Evolutionary conservation across 2,797 vertebrate genomes (phyloP).

Genomic region (Chloroceryle amazona): DNA sequence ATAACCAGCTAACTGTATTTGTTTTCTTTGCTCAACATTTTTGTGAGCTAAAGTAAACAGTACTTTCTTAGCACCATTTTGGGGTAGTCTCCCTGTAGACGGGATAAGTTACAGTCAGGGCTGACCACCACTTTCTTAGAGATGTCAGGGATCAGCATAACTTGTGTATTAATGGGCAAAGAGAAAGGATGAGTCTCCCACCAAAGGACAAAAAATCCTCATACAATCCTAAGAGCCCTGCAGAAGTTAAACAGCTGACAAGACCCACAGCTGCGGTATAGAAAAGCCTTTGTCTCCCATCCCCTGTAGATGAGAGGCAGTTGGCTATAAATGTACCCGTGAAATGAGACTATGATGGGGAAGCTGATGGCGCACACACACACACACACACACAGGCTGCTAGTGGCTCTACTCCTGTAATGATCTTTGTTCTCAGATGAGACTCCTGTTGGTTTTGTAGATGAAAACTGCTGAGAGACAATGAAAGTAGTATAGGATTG

Average conservation of each 20-base stretch:
- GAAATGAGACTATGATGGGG: not conserved
- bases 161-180: not conserved
- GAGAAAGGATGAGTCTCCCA: not conserved
- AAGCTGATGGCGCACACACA: rapidly evolving
- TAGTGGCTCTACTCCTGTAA: not conserved
- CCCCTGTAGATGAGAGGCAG: not conserved
- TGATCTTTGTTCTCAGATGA: not conserved
- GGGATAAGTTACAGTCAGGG: not conserved
- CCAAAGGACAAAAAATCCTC: not conserved
- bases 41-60: not conserved
- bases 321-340: not conserved
- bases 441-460: not conserved
- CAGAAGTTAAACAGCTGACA: not conserved
- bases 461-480: not conserved
- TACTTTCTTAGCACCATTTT: not conserved
- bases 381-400: rapidly evolving
- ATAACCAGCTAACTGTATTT: not conserved
- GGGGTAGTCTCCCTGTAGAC: not conserved
- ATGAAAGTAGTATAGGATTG: not conserved
- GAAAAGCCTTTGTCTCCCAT: not conserved
- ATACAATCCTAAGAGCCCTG: not conserved
- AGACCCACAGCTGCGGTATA: not conserved
- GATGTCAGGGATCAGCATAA: not conserved
- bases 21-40: not conserved
- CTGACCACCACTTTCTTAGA: not conserved